phyloP scores from a whole-genome alignment of 2,797 vertebrate species.

The Hapalemur alaotrensis region DNA sequence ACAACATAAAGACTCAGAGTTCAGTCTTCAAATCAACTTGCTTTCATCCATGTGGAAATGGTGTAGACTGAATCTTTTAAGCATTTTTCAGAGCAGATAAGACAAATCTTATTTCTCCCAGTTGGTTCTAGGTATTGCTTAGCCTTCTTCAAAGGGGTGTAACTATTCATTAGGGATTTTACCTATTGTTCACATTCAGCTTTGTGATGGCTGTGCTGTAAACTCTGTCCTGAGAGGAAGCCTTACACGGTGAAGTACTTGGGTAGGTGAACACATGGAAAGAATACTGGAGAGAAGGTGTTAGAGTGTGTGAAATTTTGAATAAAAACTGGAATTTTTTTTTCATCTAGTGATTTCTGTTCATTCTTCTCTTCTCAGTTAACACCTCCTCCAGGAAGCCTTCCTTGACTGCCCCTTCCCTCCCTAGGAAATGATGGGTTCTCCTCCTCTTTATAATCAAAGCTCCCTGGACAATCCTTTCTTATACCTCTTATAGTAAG shows the following conservation, averaged over 20 bases:
- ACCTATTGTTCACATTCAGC: neutral
- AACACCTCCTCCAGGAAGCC: neutral
- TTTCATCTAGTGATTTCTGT: neutral
- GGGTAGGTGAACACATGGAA: neutral
- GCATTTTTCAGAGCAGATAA: neutral
- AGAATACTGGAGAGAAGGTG: neutral
- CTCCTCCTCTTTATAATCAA: neutral
- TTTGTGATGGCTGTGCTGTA: neutral
- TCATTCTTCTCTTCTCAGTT: neutral
- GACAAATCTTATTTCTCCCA: neutral
- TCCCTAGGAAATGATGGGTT: neutral
- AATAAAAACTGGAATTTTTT: neutral
- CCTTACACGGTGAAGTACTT: neutral
- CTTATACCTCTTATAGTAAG: neutral
- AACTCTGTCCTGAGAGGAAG: neutral
- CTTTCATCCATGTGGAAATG: neutral
- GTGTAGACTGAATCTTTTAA: neutral
- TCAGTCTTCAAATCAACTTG: neutral
- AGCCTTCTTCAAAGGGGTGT: neutral
- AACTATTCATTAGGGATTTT: neutral
- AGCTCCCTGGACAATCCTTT: neutral
- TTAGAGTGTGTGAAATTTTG: neutral
- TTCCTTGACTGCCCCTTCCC: neutral
- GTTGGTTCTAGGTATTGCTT: neutral
- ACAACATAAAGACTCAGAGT: neutral